Evolutionary conservation across 1,140 invertebrate species (phyloP).

Genomic region (Drosophila rhopaloa): DNA sequence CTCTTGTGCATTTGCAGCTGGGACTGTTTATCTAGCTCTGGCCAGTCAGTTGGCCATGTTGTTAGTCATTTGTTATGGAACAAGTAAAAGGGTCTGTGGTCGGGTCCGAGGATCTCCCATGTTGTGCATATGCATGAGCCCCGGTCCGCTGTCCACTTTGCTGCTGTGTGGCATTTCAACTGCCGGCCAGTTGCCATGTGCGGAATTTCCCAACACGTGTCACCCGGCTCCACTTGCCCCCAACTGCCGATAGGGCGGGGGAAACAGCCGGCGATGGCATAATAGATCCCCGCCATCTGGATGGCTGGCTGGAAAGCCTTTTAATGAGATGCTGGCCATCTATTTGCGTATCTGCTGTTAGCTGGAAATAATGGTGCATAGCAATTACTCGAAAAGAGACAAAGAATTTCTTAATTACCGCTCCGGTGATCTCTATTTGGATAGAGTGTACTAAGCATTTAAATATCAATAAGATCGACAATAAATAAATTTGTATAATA

Average conservation of each 20-base stretch:
- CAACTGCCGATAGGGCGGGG: slow-evolving; percentile 9
- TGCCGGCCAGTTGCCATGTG: slow-evolving; percentile 63
- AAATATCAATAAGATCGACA: too few species aligned
- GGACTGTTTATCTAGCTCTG: slow-evolving; percentile 69
- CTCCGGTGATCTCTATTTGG: too few species aligned
- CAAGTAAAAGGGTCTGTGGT: slow-evolving; percentile 57
- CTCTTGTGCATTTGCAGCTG: slow-evolving; percentile 49
- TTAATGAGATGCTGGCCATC: slow-evolving; percentile 23
- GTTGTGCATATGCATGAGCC: slow-evolving; percentile 71
- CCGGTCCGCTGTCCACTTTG: slow-evolving; percentile 10
- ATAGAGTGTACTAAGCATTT: too few species aligned
- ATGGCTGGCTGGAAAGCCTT: slow-evolving; percentile 1
- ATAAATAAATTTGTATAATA: too few species aligned
- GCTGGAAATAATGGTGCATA: neutral
- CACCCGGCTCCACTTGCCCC: slow-evolving; percentile 61
- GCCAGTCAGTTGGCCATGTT: slow-evolving; percentile 64
- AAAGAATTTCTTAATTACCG: slow-evolving; percentile 6
- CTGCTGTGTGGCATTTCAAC: slow-evolving; percentile 75
- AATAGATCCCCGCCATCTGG: slow-evolving; percentile 17
- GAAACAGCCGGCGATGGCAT: slow-evolving; percentile 13
- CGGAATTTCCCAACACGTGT: slow-evolving; percentile 77
- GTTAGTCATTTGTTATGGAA: slow-evolving; percentile 82
- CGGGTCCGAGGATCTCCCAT: slow-evolving; percentile 43
- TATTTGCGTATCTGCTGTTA: slow-evolving; percentile 2
- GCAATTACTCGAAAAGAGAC: neutral